Evolutionary conservation across 2,888 invertebrate genomes (phyloP), one percentile per base, ranked within the genome.

Genomic region (Oxyscelio sp.): DNA sequence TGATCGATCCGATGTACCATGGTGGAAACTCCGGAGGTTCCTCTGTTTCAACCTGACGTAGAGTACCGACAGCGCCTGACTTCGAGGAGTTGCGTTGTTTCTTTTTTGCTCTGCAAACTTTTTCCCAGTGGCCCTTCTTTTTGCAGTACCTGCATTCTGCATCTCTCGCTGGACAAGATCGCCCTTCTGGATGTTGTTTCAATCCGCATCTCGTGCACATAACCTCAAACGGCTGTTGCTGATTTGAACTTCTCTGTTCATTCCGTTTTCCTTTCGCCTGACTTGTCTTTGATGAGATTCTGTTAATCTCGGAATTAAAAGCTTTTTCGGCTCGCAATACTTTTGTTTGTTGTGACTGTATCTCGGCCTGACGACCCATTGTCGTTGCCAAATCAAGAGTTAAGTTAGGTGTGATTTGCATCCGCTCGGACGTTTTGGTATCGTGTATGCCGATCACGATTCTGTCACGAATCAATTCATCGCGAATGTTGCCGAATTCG

Each of bases 371-470:
- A 9, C 9, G 4, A 34, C 6, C 34, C 34, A 34, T 34, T 9
- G 34, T 9, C 9, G 9, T 34, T 34, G 34, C 34, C 34, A 34
- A 34, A 9, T 34, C 34, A 8, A 34, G 9, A 4, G 87, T 87
- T 13, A 87, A 50, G 54, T 85, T 80, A 5, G 80, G 15, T 21
- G 52, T 40, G 2, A 87, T 48, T 52, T 89, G 88, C 17, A 90
- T 78, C n/a, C 75, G 68, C 66, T 90, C 87, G 8, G 78, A 84
- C 0, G 86, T 87, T 75, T 54, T 78, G 2, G 40, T 43, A 56
- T 90, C 89, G 21, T 27, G 11, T 59, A 91, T 84, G 6, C 89
- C 90, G 8, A 89, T 87, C 9, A 88, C 83, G 52, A 90, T 90
- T 31, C 87, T 73, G 70, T 90, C 90, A 40, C 89, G 66, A 11